Evolutionary conservation across 1,140 invertebrate species (phyloP).

Genomic region (Sycobia sp.): DNA sequence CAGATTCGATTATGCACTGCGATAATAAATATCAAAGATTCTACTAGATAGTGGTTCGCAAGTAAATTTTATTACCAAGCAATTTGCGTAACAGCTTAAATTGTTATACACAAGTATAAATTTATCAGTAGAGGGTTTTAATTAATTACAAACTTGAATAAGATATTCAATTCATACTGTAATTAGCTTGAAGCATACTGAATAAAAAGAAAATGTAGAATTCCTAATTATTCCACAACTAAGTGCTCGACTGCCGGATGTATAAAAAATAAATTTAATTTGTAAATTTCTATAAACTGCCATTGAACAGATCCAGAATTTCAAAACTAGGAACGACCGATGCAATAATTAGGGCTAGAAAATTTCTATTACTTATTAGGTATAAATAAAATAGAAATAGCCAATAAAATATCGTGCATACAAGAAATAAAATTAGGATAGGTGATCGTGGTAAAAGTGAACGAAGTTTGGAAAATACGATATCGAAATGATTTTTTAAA

Average conservation of each 20-base stretch:
- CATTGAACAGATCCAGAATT: not conserved
- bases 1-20: no score
- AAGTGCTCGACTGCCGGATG: not conserved
- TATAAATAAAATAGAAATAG: not conserved
- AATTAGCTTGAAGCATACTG: not conserved
- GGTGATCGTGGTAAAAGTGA: no score
- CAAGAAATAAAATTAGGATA: no score
- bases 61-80: not conserved
- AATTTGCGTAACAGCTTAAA: no score
- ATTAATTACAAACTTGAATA: not conserved
- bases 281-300: not conserved
- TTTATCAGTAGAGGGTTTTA: not conserved
- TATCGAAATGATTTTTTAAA: not conserved
- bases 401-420: no score
- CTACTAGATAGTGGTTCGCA: not conserved
- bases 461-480: no score
- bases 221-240: not conserved
- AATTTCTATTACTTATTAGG: not conserved
- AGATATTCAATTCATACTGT: not conserved
- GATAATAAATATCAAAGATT: no score
- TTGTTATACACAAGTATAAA: not conserved
- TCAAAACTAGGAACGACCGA: not conserved
- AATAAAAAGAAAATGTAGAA: not conserved
- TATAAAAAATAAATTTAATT: not conserved
- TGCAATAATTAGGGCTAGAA: not conserved